Evolutionary conservation across 1,140 invertebrate species (phyloP).

Genomic region (Bombus sylvicola): DNA sequence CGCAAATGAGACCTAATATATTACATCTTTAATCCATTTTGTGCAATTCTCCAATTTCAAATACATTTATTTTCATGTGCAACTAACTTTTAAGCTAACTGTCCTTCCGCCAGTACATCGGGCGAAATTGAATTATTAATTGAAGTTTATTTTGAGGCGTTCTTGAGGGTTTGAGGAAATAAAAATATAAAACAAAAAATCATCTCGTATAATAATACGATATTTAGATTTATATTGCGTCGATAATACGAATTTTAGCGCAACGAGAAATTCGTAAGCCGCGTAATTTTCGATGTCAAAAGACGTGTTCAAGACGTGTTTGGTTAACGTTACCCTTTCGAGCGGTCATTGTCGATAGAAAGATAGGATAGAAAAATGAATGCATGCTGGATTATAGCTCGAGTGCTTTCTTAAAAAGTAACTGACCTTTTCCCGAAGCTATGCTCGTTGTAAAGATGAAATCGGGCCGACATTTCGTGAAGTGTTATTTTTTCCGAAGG

Average conservation of each 20-base stretch:
- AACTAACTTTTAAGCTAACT: too few relatives aligned
- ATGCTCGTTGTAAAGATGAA: slow-evolving; percentile 49
- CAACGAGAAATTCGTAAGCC: neutral
- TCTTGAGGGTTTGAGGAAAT: neutral
- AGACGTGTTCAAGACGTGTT: slow-evolving; percentile 20
- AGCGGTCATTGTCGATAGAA: slow-evolving; percentile 40
- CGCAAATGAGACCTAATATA: neutral
- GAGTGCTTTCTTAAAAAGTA: slow-evolving; percentile 63
- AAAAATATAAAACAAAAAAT: neutral
- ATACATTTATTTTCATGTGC: neutral
- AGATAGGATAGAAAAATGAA: slow-evolving; percentile 40
- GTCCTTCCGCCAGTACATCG: too few relatives aligned
- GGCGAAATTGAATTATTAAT: too few relatives aligned
- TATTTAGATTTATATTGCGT: too few relatives aligned
- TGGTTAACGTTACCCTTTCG: slow-evolving; percentile 49
- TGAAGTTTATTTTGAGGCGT: neutral
- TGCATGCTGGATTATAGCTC: slow-evolving; percentile 16
- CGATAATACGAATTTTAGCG: neutral
- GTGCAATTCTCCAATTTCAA: neutral
- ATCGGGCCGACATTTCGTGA: slow-evolving; percentile 59
- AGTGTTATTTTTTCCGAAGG: slow-evolving; percentile 53
- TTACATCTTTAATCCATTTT: neutral
- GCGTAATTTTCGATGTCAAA: neutral
- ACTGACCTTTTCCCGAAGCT: slow-evolving; percentile 54
- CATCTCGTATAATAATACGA: neutral